Base-by-base conservation (phyloP, 2,113 vertebrate species). In the Ptilonorhynchus violaceus region DNA sequence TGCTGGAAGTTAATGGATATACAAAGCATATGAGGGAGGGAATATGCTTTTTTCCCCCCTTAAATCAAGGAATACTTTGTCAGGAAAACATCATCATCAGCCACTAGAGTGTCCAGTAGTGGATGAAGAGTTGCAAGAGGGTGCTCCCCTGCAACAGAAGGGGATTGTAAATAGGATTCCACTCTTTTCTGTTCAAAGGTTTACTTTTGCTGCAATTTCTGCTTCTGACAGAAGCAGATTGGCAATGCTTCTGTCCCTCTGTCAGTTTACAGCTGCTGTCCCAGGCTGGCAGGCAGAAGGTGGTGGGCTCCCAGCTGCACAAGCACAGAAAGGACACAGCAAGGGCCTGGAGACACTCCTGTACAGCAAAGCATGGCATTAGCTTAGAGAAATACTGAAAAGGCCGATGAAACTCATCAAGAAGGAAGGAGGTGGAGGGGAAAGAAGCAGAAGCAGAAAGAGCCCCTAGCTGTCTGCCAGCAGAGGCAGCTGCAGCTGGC, bases 381-480 rank as follows among this genome's bases (percentile, higher is more conserved):
- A 52, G 0, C 0, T 22, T 24, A 49, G 1, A 67, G 42, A 75
- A 64, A 58, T 73, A 47, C 2, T 21, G n/a, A 66, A 87, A 79
- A 83, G 15, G 18, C 33, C 50, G 55, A 79, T 42, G 23, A 55
- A 67, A 93, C 50, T 46, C 1, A 2, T 30, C 31, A 58, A 67
- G 62, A 44, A 77, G n/a, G 37, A 66, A 66, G 16, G 10, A 18
- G 16, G 24, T 0, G 1, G 31, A 15, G 0, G 5, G 42, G 19
- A 63, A 60, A 73, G 60, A 49, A 83, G 58, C 2, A 16, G 69
- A 81, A 74, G 60, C 46, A 83, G 55, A 55, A 79, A 41, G 22
- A 68, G 18, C 12, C 56, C 27, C 37, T 12, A 70, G 60, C 23
- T 52, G 42, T 1, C 6, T 76, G 68, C n/a, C 75, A 72, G 60